Evolutionary conservation across 1,140 invertebrate genomes (phyloP), one percentile per base, ranked within the genome.

Genomic region (Orius laevigatus): DNA sequence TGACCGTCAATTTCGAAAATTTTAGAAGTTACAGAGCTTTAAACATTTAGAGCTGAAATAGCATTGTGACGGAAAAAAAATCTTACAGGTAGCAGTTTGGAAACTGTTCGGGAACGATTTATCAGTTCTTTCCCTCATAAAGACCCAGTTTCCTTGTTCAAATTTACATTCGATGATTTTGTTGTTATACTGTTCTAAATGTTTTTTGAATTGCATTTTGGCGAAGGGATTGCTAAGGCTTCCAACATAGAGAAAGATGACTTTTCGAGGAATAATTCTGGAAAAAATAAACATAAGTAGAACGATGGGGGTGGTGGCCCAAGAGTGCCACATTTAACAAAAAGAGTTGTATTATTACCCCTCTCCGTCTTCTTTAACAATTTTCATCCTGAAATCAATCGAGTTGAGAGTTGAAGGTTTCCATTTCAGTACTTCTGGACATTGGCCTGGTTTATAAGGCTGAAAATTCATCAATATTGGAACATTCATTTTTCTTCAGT

Each of bases 81-180:
- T 16, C 10, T 63, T 70, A 89, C 85, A 75, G 49, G 66, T 58
- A 16, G 88, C 90, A 5, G 92, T 96, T 2, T 69, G 74, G 48
- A 65, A 81, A 46, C 80, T 81, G 66, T 99, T 98, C 1, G 96
- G 94, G 66, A 83, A 90, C 1, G 87, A 92, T 68, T 99, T 99
- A 64, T 99, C 96, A 0, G 84, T 94, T 59, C 96, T 71, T 64
- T 94, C 86, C 44, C 94, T 73, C 86, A 98, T 91, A 60, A 94
- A 96, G 38, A 82, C 73, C 96, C 96, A 99, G 51, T 75, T 63
- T 25, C 71, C 68, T n/a, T 57, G 59, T 32, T 81, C 74, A 56
- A 67, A 79, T 58, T 81, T 85, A 65, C 96, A 99, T 69, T 99
- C 96, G 34, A 99, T 81, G 40, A 99, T 98, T 67, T 95, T 95